Evolutionary conservation across 2,113 vertebrate genomes (phyloP).

Genomic region (Trematomus loennbergii): DNA sequence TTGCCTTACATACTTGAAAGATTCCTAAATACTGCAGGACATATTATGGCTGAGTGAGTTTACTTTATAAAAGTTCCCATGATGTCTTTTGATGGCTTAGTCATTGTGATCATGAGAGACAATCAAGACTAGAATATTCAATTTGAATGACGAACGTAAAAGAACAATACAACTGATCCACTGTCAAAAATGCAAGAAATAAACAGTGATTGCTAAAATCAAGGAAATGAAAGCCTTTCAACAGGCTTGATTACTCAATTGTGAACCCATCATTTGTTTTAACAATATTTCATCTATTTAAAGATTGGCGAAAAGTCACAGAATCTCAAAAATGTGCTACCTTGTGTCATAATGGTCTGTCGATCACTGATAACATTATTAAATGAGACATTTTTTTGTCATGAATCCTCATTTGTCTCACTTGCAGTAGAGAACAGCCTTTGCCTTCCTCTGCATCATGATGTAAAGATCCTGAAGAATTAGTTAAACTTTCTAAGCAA

Average conservation of each 20-base stretch:
- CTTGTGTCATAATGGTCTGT: conserved; percentile 26
- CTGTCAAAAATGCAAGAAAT: conserved; percentile 23
- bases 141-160: conserved; percentile 20
- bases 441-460: background rate
- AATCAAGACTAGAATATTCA: background rate
- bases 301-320: conserved; percentile 64
- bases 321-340: conserved; percentile 18
- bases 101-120: background rate
- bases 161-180: conserved; percentile 8
- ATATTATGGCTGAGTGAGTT: background rate
- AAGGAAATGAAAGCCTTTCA: conserved; percentile 65
- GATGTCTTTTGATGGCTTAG: background rate
- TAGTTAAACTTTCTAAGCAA: background rate
- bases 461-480: background rate
- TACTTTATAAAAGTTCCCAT: background rate
- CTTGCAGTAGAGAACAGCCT: background rate
- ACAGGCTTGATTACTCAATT: conserved; percentile 59
- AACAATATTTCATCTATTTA: conserved; percentile 50
- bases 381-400: background rate
- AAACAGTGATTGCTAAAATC: conserved; percentile 64
- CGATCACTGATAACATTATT: conserved; percentile 27
- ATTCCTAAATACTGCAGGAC: background rate
- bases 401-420: conserved; percentile 2
- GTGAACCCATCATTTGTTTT: conserved; percentile 37
- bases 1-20: too few relatives aligned